Base-by-base conservation (phyloP, 1,140 invertebrate genomes). In the Asobara japonica region DNA sequence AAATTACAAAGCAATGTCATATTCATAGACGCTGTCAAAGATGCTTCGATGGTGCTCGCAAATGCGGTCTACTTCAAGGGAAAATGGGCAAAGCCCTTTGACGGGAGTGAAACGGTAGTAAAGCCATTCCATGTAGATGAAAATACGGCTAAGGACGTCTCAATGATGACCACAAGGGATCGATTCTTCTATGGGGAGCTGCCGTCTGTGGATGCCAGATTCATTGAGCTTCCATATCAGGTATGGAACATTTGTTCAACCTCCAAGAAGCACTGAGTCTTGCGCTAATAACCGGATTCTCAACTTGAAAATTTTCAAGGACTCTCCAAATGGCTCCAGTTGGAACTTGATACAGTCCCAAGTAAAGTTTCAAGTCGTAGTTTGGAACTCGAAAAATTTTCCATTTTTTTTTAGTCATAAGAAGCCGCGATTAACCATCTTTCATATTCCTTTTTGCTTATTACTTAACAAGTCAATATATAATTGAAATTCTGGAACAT, bases 41-140 rank as follows among this genome's bases (percentile, higher is more conserved):
- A 87, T 27, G 91, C 90, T 75, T 89, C 85, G 65, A 70, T 96
- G 20, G 89, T 97, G 4, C 85, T 97, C 0, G 86, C 95, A 1
- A 97, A 96, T 86, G 94, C 94, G 8, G 88, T 97, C 31, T 95
- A 96, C 82, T 97, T 97, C 84, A 96, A 95, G 83, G 74, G 86
- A 16, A 75, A 72, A 64, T 90, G 89, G 89, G 60, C 77, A 36
- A 38, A 85, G 65, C 77, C 75, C 65, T 90, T 90, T 79, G 71
- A 83, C 25, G 29, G 65, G 45, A 69, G 77, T 11, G 27, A 71
- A 48, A 90, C 89, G 13, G 67, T 48, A 8, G 76, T 83, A 31
- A 84, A 81, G 65, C 67, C 79, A 45, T 90, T 89, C 78, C 82
- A 84, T 74, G 72, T 85, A 8, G 80, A 76, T 31, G 78, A 84